Evolutionary conservation across 1,140 invertebrate species (phyloP), one percentile per base, ranked within the genome.

Genomic region (Rhopalosiphum padi): DNA sequence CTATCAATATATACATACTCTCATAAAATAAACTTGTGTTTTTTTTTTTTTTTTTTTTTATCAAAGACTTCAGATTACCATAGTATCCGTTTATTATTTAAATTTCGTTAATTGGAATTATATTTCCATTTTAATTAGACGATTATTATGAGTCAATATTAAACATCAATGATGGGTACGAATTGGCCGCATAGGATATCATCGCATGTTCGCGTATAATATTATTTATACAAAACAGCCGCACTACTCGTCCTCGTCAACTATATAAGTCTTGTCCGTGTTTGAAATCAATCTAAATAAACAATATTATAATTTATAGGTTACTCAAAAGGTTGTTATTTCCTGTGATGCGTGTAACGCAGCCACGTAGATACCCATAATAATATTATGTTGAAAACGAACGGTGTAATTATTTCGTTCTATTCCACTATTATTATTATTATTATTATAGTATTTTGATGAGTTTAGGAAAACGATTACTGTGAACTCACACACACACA

Each of bases 391-490:
- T 30, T 30, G 15, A 48, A 46, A 46, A 86, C 85, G 11, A 46
- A 86, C 37, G 41, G 43, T 7, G 43, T 86, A 86, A 87, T 87
- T 48, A 87, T 87, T 87, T 51, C 46, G 43, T 87, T 87, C 86
- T 48, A 48, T 87, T 87, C 46, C 8, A 48, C 51, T 87, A 48
- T 60, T 60, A n/a, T 60, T 60, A 60, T 60, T 55, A 53, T 53
- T 55, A 53, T 53, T 46, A 68, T 68, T 68, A 68, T 68, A 18
- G 30, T 46, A 23, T 48, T 41, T 37, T 86, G 41, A 86, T 46
- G 85, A 21, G 43, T 48, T 87, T 48, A 87, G 43, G 86, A 87
- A 87, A 87, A 46, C 86, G 86, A 35, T 87, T 48, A 87, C 46
- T 87, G 37, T 22, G 41, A 30, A 86, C 8, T 15, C 21, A 48